Conservation (phyloP, 2,797 vertebrate species). For the Amphiprion clarkii region DNA sequence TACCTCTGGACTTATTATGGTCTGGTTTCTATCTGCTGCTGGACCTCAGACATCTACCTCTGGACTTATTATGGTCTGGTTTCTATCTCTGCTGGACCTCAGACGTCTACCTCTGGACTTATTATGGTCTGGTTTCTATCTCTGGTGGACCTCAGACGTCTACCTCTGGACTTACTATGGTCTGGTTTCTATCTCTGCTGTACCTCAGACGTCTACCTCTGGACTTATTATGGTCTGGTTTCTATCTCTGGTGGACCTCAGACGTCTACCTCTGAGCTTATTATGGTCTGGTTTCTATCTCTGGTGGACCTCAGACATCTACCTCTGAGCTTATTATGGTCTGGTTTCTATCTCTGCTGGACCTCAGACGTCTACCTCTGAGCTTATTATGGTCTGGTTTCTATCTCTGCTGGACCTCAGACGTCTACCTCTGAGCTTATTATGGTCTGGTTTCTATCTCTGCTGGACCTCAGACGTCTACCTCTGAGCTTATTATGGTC, state of each 20-base stretch:
- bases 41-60: background rate
- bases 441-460: background rate
- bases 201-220: background rate
- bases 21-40: no score
- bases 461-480: no score
- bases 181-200: no score
- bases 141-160: no score
- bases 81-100: no score
- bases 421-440: constrained; percentile 1
- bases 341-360: no score
- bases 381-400: constrained; percentile 9
- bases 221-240: constrained; percentile 8
- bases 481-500: constrained; percentile 15
- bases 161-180: constrained; percentile 15
- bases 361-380: background rate
- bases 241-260: no score
- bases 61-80: constrained; percentile 8
- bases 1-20: constrained; percentile 15
- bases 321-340: constrained; percentile 14
- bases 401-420: no score
- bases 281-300: background rate
- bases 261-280: constrained; percentile 1
- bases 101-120: background rate
- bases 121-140: background rate
- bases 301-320: no score